These are phyloP conservation scores for Columbina picui DNA, from an alignment of 2,113 vertebrate genomes.

Conservation along the genomic window DNA sequence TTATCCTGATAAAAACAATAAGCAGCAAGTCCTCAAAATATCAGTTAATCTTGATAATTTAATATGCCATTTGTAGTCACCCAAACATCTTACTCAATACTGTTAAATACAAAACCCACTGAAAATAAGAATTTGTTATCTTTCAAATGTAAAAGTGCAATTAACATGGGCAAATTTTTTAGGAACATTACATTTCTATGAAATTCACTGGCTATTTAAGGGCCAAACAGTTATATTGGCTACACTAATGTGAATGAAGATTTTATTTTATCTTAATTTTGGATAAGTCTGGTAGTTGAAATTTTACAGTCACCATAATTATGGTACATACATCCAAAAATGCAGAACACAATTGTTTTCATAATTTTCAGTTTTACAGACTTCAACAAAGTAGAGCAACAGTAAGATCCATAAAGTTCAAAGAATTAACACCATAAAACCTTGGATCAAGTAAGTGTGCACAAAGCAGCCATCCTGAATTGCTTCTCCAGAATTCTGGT, in stretches of 20 bases:
- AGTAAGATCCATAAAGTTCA: constrained; percentile 37
- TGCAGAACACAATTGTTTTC: background rate
- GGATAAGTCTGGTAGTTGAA: background rate
- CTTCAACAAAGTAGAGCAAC: constrained; percentile 35
- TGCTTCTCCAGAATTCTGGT: background rate
- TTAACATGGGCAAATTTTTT: constrained; percentile 43
- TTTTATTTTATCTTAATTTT: constrained; percentile 22
- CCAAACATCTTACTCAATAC: constrained; percentile 28
- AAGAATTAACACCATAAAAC: constrained; percentile 59
- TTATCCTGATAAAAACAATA: constrained; percentile 6
- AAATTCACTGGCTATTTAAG: background rate
- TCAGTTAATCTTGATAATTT: constrained; percentile 20
- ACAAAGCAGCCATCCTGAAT: background rate
- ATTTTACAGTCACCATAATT: constrained; percentile 54
- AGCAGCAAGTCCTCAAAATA: constrained; percentile 11
- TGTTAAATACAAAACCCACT: constrained; percentile 44
- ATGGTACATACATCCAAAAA: constrained; percentile 48
- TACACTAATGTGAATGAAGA: background rate
- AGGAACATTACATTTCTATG: background rate
- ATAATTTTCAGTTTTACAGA: constrained; percentile 49
- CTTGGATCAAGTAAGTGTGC: constrained; percentile 16
- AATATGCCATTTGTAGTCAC: constrained; percentile 25
- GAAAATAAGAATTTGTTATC: constrained; percentile 12
- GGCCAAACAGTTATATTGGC: background rate
- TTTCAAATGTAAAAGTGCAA: constrained; percentile 62